Percentiles rank a stretch among this genome's conserved stretches.
Evolutionary conservation across 2,797 vertebrate species (phyloP).

Genomic region (Botia almorhae): DNA sequence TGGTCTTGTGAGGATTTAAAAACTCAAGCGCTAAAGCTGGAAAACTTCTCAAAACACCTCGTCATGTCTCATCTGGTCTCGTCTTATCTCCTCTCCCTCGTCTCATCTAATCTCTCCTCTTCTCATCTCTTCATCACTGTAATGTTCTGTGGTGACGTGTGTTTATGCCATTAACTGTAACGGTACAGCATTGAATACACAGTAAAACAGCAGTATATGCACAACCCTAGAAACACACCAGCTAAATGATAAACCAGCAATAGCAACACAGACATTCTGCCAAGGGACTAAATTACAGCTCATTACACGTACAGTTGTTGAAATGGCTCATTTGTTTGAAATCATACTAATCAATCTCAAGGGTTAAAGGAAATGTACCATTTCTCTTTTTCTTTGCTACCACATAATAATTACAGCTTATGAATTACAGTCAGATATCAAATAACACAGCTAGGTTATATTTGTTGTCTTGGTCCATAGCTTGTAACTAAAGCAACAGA

Average conservation of each 20-base stretch:
- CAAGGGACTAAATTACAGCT: constrained; percentile 22
- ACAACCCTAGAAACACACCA: constrained; percentile 20
- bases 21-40: constrained; percentile 1
- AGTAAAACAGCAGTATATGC: constrained; percentile 29
- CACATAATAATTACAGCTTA: constrained; percentile 31
- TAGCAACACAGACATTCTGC: neutral
- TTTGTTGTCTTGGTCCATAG: neutral
- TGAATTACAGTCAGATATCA: constrained; percentile 11
- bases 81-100: neutral
- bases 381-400: constrained; percentile 37
- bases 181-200: constrained; percentile 23
- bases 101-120: constrained; percentile 55
- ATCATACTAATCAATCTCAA: constrained; percentile 14
- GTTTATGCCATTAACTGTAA: constrained; percentile 23
- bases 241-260: constrained; percentile 33
- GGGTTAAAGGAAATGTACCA: neutral
- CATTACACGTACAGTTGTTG: constrained; percentile 18
- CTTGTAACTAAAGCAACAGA: neutral
- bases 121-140: constrained; percentile 63
- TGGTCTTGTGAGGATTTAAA: constrained; percentile 15
- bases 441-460: neutral
- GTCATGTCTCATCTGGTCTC: neutral
- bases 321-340: constrained; percentile 47
- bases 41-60: too few species aligned
- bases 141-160: constrained; percentile 22